Evolutionary conservation across 2,888 invertebrate genomes (phyloP).

Genomic region (Drosophila monieri): DNA sequence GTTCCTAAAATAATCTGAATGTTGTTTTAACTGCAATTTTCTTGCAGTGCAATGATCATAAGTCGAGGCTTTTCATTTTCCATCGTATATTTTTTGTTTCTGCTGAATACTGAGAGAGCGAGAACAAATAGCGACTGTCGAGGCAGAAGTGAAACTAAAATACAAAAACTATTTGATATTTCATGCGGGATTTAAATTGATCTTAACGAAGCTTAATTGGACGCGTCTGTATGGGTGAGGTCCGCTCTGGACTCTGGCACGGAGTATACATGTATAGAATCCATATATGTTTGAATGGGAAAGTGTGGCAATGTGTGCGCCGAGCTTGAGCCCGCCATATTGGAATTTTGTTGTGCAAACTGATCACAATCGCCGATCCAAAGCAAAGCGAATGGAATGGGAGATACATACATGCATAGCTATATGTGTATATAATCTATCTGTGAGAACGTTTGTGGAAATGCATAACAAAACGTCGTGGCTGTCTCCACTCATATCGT

Average conservation of each 20-base stretch:
- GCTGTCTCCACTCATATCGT: constrained; percentile 52
- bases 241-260: constrained; percentile 71
- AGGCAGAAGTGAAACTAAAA: constrained; percentile 76
- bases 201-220: constrained; percentile 85
- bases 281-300: constrained; percentile 2
- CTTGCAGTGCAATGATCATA: constrained; percentile 13
- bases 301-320: constrained; percentile 24
- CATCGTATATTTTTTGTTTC: constrained; percentile 11
- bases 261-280: not conserved
- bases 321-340: constrained; percentile 69
- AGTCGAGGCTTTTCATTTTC: constrained; percentile 25
- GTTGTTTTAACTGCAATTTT: not conserved
- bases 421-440: not conserved
- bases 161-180: constrained; percentile 81
- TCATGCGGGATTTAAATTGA: constrained; percentile 85
- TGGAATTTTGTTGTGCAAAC: constrained; percentile 70
- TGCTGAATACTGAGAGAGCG: constrained; percentile 29
- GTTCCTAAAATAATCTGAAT: not conserved
- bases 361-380: constrained; percentile 63
- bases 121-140: constrained; percentile 60
- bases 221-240: constrained; percentile 80
- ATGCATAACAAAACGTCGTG: constrained; percentile 44
- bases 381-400: constrained; percentile 14
- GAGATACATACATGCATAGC: constrained; percentile 7
- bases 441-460: constrained; percentile 12